Evolutionary conservation across 2,888 invertebrate species (phyloP), one percentile per base, ranked within the genome.

Genomic region (Cactoblastis cactorum): DNA sequence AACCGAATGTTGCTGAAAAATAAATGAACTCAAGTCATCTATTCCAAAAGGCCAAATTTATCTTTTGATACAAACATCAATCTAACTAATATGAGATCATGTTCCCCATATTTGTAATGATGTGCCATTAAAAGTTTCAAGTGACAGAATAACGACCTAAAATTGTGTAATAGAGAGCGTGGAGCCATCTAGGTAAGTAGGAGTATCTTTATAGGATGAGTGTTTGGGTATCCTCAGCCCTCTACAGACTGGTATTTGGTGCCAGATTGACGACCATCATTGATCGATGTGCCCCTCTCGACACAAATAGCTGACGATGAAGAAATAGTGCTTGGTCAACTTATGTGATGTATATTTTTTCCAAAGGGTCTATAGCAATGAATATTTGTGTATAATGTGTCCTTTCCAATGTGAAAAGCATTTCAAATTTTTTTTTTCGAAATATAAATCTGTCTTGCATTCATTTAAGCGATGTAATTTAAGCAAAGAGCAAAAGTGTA

Each of bases 251-350:
- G 52, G 61, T 58, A 55, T 54, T 58, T 59, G 64, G 70, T 74
- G 77, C 79, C 74, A 74, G 70, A 74, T 72, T 67, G 70, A 63
- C 63, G 62, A 50, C 61, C 72, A 77, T 69, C 76, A 74, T 63
- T 82, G 82, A 82, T 82, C 71, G 79, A 81, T 80, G 55, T 17
- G 3, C 37, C 17, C 15, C 17, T 3, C 37, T 4, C 37, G 12
- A 11, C 5, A 37, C 35, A 28, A 28, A 28, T 8, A 28, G 28
- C 28, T 28, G 28, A 28, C 28, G 9, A 9, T 22, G 22, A 4
- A 4, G 5, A 28, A 28, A 6, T 28, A 28, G 8, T 28, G 28
- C 9, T 28, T 8, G 1, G 8, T 28, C 5, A 6, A 8, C 5
- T 28, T 28, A 9, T 8, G 9, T 28, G 28, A 6, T 28, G 3